A percentile compares a stretch with the other conserved stretches of the same genome.
Conservation (phyloP, 2,113 vertebrate genomes). For the Heloderma charlesbogerti region DNA sequence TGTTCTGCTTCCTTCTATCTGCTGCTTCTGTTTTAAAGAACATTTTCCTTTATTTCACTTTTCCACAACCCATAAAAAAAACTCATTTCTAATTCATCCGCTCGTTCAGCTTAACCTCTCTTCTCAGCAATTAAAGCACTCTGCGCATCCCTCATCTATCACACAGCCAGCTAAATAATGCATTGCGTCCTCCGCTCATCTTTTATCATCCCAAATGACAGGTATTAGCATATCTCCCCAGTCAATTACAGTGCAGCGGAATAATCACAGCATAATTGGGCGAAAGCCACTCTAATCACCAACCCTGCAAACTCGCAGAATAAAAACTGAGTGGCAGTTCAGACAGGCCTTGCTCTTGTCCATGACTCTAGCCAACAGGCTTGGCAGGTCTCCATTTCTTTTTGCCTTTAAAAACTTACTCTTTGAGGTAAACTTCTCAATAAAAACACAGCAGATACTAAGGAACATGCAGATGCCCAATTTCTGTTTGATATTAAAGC, state of each 20-base stretch:
- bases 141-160: conserved; percentile 97
- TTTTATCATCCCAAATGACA: conserved; percentile 99
- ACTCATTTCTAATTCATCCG: conserved; percentile 98
- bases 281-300: conserved; percentile 98
- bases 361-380: conserved; percentile 79
- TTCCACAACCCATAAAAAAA: conserved; percentile 85
- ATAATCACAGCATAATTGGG: conserved; percentile 99
- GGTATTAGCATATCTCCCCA: conserved; percentile 99
- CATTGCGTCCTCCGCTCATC: conserved; percentile 96
- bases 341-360: conserved; percentile 90
- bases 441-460: background rate
- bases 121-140: conserved; percentile 99
- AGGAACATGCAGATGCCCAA: accelerated
- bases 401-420: conserved; percentile 66
- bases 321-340: conserved; percentile 87
- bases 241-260: conserved; percentile 98
- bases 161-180: conserved; percentile 99
- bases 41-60: conserved; percentile 87
- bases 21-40: conserved; percentile 80
- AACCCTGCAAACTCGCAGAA: conserved; percentile 89
- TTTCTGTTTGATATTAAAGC: conserved; percentile 26
- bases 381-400: conserved; percentile 76
- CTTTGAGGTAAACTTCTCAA: conserved; percentile 71
- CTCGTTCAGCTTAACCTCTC: conserved; percentile 99
- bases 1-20: conserved; percentile 73